A percentile compares a stretch with the other conserved stretches of the same genome.
phyloP scores from a whole-genome alignment of 2,797 vertebrate genomes.

The Clamator glandarius region DNA sequence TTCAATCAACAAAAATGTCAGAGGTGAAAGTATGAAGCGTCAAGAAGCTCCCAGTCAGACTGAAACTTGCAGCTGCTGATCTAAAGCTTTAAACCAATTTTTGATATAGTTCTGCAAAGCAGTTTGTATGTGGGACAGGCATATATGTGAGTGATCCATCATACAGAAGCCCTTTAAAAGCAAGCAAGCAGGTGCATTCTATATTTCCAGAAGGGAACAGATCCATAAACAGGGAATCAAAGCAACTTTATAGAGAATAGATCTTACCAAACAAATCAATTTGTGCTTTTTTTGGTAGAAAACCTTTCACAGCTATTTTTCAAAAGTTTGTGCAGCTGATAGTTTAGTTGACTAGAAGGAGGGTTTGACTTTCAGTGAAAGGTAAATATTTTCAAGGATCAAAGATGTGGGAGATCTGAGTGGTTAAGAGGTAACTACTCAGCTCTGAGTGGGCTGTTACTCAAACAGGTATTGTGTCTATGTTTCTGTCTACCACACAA shows the following conservation, averaged over 20 bases:
- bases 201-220: not conserved
- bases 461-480: not conserved
- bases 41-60: not conserved
- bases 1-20: not conserved
- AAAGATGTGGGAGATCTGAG: not conserved
- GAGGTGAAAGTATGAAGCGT: not conserved
- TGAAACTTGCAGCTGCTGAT: not conserved
- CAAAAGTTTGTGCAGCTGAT: slow-evolving; percentile 33
- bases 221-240: not conserved
- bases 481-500: not conserved
- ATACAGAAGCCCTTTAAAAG: not conserved
- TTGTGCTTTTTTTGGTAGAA: not conserved
- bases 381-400: slow-evolving; percentile 38
- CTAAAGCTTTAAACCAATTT: not conserved
- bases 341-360: slow-evolving; percentile 6
- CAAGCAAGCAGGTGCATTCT: not conserved
- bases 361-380: slow-evolving; percentile 29
- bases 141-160: not conserved
- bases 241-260: not conserved
- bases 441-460: not conserved
- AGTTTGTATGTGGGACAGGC: not conserved
- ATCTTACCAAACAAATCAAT: not conserved
- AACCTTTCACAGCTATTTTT: not conserved
- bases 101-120: not conserved
- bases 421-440: not conserved